Percentiles rank a stretch among this genome's conserved stretches.
Evolutionary conservation across 2,113 vertebrate genomes (phyloP).

Genomic region (Tylochromis polylepis): DNA sequence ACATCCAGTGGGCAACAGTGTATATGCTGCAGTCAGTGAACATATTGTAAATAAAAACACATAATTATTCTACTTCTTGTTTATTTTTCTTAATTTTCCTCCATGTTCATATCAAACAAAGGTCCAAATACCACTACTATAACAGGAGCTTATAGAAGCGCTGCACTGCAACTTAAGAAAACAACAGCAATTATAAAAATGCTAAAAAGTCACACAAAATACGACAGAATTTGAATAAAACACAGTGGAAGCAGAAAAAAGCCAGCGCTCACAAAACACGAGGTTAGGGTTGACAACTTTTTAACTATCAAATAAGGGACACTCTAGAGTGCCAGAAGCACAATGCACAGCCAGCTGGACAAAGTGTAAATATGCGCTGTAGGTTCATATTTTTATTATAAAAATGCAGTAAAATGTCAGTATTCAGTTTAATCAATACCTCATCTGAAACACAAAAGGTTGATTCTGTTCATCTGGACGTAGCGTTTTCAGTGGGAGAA

Average conservation of each 20-base stretch:
- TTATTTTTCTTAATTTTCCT: not conserved
- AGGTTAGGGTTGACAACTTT: not conserved
- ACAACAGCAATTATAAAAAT: not conserved
- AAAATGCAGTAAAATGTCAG: not conserved
- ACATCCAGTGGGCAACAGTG: not conserved
- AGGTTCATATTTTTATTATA: accelerated
- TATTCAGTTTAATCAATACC: not conserved
- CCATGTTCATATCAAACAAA: not conserved
- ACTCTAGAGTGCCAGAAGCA: not conserved
- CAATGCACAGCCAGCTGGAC: not conserved
- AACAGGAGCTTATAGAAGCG: not conserved
- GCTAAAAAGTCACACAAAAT: not conserved
- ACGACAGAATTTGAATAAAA: accelerated
- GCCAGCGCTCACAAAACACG: not conserved
- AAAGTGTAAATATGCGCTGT: too few species aligned
- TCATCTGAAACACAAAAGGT: not conserved
- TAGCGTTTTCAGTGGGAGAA: too few species aligned
- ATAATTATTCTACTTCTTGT: not conserved
- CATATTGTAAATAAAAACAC: not conserved
- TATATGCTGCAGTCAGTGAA: not conserved
- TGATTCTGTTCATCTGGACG: too few species aligned
- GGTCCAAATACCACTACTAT: not conserved
- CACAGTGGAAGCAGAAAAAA: not conserved
- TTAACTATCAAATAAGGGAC: not conserved
- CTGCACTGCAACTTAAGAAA: not conserved